These are phyloP conservation scores for Trachops cirrhosus DNA, from an alignment of 2,797 vertebrate genomes.

Conservation along the genomic window DNA sequence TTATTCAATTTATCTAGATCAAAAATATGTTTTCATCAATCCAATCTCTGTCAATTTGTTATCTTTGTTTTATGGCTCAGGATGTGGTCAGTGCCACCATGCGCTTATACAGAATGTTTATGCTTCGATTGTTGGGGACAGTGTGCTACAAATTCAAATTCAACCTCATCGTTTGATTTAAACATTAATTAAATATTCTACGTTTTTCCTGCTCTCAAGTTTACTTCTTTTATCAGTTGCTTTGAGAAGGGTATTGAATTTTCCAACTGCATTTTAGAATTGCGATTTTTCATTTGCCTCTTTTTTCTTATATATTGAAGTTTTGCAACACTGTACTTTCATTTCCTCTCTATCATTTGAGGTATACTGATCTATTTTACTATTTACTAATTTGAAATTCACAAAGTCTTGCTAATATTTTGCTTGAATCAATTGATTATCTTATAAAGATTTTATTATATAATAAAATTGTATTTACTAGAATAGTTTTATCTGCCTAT, in stretches of 20 bases:
- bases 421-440: neutral
- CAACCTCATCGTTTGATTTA: neutral
- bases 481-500: neutral
- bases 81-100: neutral
- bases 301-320: neutral
- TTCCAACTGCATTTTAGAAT: neutral
- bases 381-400: neutral
- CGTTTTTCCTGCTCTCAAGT: neutral
- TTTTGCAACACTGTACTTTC: neutral
- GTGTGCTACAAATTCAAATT: neutral
- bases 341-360: neutral
- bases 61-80: neutral
- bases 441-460: neutral
- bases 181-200: neutral
- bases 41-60: neutral
- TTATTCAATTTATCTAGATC: neutral
- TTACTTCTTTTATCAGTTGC: neutral
- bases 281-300: neutral
- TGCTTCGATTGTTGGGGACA: neutral
- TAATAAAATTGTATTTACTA: neutral
- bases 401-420: neutral
- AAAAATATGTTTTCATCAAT: neutral
- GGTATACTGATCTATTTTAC: neutral
- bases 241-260: neutral
- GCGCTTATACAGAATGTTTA: neutral